phyloP scores from a whole-genome alignment of 2,113 vertebrate species.

The Corapipo altera region DNA sequence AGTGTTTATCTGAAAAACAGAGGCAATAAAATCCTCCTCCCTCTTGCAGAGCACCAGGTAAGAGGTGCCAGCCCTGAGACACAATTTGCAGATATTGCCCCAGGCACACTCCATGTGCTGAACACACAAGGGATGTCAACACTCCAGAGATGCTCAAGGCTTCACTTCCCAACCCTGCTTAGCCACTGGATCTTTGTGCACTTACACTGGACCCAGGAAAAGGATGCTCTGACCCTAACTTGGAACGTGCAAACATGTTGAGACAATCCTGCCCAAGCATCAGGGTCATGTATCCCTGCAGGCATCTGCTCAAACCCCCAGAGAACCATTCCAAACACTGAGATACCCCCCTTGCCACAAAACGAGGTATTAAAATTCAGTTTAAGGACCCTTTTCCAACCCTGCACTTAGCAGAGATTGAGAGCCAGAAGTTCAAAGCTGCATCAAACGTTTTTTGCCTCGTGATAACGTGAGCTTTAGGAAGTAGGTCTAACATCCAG shows the following conservation, averaged over 20 bases:
- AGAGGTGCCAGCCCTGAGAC: neutral
- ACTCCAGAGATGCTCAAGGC: neutral
- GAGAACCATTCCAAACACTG: neutral
- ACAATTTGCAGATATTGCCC: rapidly evolving
- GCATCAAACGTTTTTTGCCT: neutral
- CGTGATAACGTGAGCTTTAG: neutral
- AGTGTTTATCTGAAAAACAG: neutral
- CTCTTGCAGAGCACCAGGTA: neutral
- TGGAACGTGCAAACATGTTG: neutral
- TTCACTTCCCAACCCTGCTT: neutral
- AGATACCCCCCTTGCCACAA: neutral
- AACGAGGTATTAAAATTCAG: neutral
- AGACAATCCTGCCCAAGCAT: neutral
- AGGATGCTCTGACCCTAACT: neutral
- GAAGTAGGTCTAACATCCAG: neutral
- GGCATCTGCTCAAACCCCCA: neutral
- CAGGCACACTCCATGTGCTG: neutral
- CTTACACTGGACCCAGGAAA: neutral
- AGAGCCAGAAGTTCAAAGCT: neutral
- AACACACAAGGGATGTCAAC: neutral
- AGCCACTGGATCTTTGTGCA: neutral
- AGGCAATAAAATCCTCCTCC: neutral
- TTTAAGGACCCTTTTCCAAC: neutral
- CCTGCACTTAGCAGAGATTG: neutral
- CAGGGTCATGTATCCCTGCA: neutral